A percentile compares a stretch with the other conserved stretches of the same genome.
phyloP scores from a whole-genome alignment of 1,140 invertebrate genomes.

The Arctopsyche grandis region DNA sequence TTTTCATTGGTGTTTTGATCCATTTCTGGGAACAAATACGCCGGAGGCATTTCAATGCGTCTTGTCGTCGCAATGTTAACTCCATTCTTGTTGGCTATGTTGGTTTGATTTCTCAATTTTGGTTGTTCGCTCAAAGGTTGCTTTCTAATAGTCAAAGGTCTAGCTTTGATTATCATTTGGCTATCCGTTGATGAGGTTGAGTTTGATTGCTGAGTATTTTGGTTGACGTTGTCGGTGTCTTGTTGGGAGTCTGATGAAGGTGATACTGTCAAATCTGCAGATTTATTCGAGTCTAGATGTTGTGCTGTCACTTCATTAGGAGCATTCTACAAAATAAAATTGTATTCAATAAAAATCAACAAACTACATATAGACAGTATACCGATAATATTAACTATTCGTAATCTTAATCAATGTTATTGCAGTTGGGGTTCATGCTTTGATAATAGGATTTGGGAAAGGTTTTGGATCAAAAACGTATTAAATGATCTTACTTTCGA shows the following conservation, averaged over 20 bases:
- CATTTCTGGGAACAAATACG: constrained; percentile 82
- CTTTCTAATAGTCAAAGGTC: constrained; percentile 82
- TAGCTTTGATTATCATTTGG: constrained; percentile 79
- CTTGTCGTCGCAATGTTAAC: constrained; percentile 77
- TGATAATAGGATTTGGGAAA: neutral
- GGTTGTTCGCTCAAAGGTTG: constrained; percentile 79
- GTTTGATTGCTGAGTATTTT: constrained; percentile 45
- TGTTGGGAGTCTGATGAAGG: constrained; percentile 48
- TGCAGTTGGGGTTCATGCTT: neutral
- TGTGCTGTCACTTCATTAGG: constrained; percentile 39
- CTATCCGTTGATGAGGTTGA: constrained; percentile 57
- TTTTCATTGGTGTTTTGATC: constrained; percentile 64
- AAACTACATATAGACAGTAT: too few species aligned
- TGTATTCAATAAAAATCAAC: too few species aligned
- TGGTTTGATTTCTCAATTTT: constrained; percentile 71
- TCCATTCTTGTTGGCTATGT: constrained; percentile 65
- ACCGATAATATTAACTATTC: neutral
- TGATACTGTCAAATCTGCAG: constrained; percentile 32
- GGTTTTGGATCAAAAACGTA: neutral
- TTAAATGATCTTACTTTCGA: constrained; percentile 60
- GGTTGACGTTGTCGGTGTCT: constrained; percentile 38
- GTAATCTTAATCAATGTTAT: neutral
- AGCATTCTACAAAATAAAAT: neutral
- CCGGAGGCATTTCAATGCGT: constrained; percentile 83
- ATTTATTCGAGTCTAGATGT: constrained; percentile 26